These are phyloP conservation scores for Ceuthmochares aereus DNA, from an alignment of 2,113 vertebrate genomes.

Conservation along the genomic window DNA sequence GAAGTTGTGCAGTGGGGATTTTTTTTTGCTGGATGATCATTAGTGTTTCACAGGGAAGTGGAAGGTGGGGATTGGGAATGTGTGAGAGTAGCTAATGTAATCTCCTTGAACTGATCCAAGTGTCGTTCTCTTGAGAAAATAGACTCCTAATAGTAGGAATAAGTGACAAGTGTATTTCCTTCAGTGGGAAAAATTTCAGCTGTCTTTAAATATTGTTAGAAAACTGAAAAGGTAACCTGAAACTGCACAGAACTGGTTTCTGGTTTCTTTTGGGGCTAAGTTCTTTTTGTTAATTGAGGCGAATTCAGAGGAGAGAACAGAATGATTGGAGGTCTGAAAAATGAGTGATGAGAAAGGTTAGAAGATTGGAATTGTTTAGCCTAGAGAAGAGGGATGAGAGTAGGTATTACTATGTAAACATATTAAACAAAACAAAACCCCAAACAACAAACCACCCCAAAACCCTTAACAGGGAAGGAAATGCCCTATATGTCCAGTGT, in stretches of 20 bases:
- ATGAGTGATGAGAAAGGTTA: accelerated
- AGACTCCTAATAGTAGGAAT: background rate
- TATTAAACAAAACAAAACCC: accelerated
- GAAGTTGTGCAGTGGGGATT: background rate
- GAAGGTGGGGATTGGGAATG: background rate
- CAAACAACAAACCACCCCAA: background rate
- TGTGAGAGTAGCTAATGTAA: background rate
- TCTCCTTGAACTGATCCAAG: constrained; percentile 12
- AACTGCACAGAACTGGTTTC: background rate
- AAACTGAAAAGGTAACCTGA: background rate
- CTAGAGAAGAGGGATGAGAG: background rate
- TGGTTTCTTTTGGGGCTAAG: background rate
- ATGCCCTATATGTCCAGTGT: background rate
- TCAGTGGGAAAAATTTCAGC: background rate
- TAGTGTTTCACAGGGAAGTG: background rate
- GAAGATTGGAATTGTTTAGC: background rate
- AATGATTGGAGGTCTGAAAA: background rate
- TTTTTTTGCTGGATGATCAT: background rate
- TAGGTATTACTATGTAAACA: background rate
- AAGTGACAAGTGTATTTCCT: background rate
- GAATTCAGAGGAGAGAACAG: background rate
- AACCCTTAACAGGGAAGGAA: background rate
- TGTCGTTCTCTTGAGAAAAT: constrained; percentile 15
- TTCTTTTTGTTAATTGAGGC: background rate
- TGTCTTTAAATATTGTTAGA: background rate